Percentiles rank a stretch among this genome's conserved stretches.
Evolutionary conservation across 2,888 invertebrate species (phyloP).

Genomic region (Netelia virgata): DNA sequence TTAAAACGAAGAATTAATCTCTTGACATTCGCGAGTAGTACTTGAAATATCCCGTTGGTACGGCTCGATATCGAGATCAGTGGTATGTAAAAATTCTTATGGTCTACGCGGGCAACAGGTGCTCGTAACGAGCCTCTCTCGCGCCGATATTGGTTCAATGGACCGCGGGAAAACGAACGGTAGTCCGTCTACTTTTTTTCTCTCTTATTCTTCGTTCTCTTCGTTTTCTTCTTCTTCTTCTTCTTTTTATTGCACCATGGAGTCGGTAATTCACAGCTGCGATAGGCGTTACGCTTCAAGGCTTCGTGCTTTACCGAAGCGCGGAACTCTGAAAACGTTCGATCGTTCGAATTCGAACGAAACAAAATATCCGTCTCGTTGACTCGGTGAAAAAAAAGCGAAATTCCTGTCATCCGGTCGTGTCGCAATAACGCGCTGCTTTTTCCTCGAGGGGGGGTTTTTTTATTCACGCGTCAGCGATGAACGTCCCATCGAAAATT

Average conservation of each 20-base stretch:
- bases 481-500: conserved; percentile 35
- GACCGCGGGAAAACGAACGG: conserved; percentile 64
- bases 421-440: conserved; percentile 23
- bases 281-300: conserved; percentile 55
- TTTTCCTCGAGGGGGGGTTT: conserved; percentile 1
- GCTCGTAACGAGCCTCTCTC: conserved; percentile 9
- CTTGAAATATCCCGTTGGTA: conserved; percentile 1
- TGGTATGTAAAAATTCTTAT: conserved; percentile 1
- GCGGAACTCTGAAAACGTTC: conserved; percentile 3
- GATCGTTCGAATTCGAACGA: background rate
- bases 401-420: conserved; percentile 43
- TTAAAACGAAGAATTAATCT: background rate
- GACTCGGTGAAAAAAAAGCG: conserved; percentile 31
- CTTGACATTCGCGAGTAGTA: conserved; percentile 1
- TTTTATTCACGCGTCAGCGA: conserved; percentile 19
- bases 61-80: background rate
- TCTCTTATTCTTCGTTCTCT: conserved; percentile 21
- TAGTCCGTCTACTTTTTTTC: conserved; percentile 42
- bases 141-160: conserved; percentile 62
- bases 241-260: background rate
- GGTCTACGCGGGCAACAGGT: conserved; percentile 5
- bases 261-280: conserved; percentile 48
- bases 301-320: conserved; percentile 34
- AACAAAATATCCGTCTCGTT: background rate
- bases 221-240: background rate